Evolutionary conservation across 1,140 invertebrate genomes (phyloP).

Genomic region (Sitophilus oryzae): DNA sequence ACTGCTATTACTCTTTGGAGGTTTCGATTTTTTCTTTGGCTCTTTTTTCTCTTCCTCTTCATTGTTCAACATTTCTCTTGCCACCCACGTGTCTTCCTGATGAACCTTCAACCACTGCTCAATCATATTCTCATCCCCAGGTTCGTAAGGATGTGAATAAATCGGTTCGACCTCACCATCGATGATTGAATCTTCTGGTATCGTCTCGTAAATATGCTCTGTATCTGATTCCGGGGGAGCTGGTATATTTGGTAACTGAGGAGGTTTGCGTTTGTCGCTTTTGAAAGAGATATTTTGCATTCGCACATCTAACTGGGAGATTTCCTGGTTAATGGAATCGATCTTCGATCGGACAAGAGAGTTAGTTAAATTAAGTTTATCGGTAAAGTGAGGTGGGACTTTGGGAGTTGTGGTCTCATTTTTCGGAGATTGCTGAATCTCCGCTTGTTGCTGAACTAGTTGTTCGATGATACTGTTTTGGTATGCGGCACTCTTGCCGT

Average conservation of each 20-base stretch:
- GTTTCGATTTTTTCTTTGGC: conserved; percentile 34
- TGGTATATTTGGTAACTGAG: conserved; percentile 33
- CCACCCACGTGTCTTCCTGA: conserved; percentile 41
- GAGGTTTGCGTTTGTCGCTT: conserved; percentile 35
- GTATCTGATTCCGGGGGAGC: conserved; percentile 43
- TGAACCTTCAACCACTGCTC: conserved; percentile 40
- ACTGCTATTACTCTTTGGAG: conserved; percentile 49
- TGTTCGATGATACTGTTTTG: conserved; percentile 53
- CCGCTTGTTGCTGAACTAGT: conserved; percentile 47
- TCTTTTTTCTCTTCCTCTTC: conserved; percentile 17
- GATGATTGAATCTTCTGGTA: conserved; percentile 52
- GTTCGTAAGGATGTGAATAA: conserved; percentile 61
- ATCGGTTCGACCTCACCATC: conserved; percentile 53
- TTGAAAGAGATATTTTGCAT: conserved; percentile 43
- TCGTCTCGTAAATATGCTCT: conserved; percentile 66
- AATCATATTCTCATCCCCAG: conserved; percentile 41
- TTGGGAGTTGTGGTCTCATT: conserved; percentile 29
- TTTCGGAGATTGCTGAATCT: conserved; percentile 34
- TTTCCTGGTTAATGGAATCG: conserved; percentile 41
- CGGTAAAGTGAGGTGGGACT: conserved; percentile 36
- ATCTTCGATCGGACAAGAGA: conserved; percentile 38
- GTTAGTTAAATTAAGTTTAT: conserved; percentile 39
- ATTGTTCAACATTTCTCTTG: conserved; percentile 26
- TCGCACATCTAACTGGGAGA: conserved; percentile 39
- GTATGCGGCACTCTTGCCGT: conserved; percentile 44